phyloP scores from a whole-genome alignment of 2,797 vertebrate species.

The Cichlasoma orientale region DNA sequence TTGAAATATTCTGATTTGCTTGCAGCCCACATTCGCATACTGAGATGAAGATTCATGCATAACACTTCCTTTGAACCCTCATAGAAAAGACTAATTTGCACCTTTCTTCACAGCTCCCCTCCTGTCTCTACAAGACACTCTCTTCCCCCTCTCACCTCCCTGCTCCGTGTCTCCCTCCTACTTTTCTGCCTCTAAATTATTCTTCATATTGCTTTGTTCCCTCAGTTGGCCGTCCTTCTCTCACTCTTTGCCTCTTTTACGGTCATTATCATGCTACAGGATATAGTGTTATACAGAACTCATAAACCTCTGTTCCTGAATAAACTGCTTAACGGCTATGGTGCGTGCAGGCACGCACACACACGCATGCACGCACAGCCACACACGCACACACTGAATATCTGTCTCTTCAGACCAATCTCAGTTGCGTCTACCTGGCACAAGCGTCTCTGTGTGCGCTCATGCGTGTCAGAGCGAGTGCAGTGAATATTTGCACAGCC shows the following conservation, averaged over 20 bases:
- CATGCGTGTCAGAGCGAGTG: constrained; percentile 45
- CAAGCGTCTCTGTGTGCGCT: constrained; percentile 35
- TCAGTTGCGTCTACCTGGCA: constrained; percentile 60
- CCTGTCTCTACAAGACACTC: constrained; percentile 58
- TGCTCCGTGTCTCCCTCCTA: constrained; percentile 25
- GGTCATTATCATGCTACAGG: constrained; percentile 60
- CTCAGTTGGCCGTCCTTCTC: constrained; percentile 16
- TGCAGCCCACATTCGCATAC: constrained; percentile 25
- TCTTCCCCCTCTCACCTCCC: constrained; percentile 22
- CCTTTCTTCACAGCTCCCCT: constrained; percentile 60
- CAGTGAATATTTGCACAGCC: constrained; percentile 50
- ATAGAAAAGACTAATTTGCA: constrained; percentile 73
- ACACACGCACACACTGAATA: constrained; percentile 10
- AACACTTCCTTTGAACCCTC: constrained; percentile 64
- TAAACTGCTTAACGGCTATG: constrained; percentile 57
- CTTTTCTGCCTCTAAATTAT: constrained; percentile 48
- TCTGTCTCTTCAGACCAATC: constrained; percentile 56
- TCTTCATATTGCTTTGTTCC: constrained; percentile 47
- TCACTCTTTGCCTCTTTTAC: constrained; percentile 36
- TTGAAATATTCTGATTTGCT: constrained; percentile 54
- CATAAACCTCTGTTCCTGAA: constrained; percentile 61
- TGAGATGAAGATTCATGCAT: constrained; percentile 51
- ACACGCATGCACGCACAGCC: not conserved
- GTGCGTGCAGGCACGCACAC: not conserved
- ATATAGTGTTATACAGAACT: constrained; percentile 53